A percentile compares a stretch with the other conserved stretches of the same genome.
Evolutionary conservation across 1,140 invertebrate species (phyloP).

Genomic region (Hesperophylax magnus): DNA sequence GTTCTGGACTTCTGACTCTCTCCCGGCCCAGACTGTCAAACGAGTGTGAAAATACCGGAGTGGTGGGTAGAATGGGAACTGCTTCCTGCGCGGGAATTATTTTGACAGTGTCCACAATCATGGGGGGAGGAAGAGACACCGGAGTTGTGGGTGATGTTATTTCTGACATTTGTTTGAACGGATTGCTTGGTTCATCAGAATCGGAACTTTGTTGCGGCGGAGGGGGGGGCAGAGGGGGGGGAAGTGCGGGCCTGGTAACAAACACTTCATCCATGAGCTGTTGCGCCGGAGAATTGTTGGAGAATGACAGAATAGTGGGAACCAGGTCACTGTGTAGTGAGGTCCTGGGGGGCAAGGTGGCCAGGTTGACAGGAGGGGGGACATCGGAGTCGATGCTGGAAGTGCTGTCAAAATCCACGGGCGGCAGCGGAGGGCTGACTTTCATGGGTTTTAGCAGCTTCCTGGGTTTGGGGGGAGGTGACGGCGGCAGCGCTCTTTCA

Average conservation of each 20-base stretch:
- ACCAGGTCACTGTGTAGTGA: conserved; percentile 45
- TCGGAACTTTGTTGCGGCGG: background rate
- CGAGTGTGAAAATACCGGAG: background rate
- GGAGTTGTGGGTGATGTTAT: background rate
- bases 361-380: conserved; percentile 66
- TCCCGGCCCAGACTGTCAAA: conserved; percentile 1
- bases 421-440: conserved; percentile 31
- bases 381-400: conserved; percentile 60
- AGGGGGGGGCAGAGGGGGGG: background rate
- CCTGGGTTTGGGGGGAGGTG: conserved; percentile 21
- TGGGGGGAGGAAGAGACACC: background rate
- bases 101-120: conserved; percentile 6
- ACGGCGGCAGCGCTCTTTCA: conserved; percentile 38
- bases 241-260: conserved; percentile 56
- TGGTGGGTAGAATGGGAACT: background rate
- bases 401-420: conserved; percentile 60
- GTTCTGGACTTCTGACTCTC: conserved; percentile 59
- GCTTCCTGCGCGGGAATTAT: background rate
- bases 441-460: background rate
- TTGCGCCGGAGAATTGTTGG: background rate
- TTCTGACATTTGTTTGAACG: conserved; percentile 19
- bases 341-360: conserved; percentile 60
- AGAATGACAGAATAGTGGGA: background rate
- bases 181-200: conserved; percentile 24
- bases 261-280: conserved; percentile 46